Evolutionary conservation across 2,797 vertebrate species (phyloP), one percentile per base, ranked within the genome.

Genomic region (Podarcis siculus): DNA sequence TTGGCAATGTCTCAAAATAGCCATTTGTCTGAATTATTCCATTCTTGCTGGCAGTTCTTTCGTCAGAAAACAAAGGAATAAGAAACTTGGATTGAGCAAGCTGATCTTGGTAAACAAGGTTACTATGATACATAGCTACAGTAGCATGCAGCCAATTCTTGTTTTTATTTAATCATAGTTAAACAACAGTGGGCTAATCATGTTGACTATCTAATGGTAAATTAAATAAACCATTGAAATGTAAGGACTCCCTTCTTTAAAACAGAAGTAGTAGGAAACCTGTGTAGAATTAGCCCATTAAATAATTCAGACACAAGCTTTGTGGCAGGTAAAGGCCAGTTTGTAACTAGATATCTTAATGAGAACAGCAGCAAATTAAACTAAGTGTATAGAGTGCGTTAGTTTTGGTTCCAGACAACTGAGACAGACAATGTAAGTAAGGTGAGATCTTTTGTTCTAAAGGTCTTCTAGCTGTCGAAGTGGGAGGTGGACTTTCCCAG

Each of bases 81-180:
- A 86, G 78, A 93, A 91, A 87, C 77, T 89, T 93, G 21, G 88
- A 75, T 42, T 94, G 83, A 90, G 82, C 83, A 89, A 79, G 73
- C 75, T 86, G 83, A 87, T 93, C 73, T 85, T 88, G 39, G 64
- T 95, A 92, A 94, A 93, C 85, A 94, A 71, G 35, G 85, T 89
- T 94, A 87, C 87, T 91, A 45, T 86, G 90, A 92, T 88, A 89
- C 71, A 75, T 55, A 93, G 73, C 75, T 91, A 79, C 45, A 67
- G 75, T 87, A 89, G 85, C 64, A 37, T 82, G 67, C 32, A 88
- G 37, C 80, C 92, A 72, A 86, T 90, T 90, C 35, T 81, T 39
- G 58, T 21, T 7, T 21, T 92, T 91, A 88, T 83, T 0, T 0
- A 42, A 87, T 90, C 86, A 87, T 82, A 45, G 23, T 89, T 89